These are phyloP conservation scores for Silurus asotus DNA, from an alignment of 2,113 vertebrate species.

Conservation along the genomic window DNA sequence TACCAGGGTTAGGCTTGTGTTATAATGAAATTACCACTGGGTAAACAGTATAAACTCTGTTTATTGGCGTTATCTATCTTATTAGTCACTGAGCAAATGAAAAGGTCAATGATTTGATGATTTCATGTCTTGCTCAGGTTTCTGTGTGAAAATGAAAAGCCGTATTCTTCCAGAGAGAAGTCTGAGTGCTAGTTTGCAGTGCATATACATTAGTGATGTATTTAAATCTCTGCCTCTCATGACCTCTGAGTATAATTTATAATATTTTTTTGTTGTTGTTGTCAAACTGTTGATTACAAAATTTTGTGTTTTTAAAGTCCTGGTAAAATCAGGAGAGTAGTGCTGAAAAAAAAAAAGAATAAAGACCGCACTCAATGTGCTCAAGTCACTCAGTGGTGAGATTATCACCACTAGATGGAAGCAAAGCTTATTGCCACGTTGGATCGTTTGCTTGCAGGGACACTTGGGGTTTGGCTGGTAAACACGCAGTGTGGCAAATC, in stretches of 20 bases:
- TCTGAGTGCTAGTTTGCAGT: background rate
- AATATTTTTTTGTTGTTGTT: background rate
- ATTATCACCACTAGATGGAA: constrained; percentile 46
- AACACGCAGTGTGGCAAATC: constrained; percentile 32
- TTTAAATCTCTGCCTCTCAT: background rate
- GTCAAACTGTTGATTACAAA: background rate
- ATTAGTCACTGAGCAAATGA: too few species aligned
- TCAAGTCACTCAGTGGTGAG: background rate
- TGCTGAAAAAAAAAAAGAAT: background rate
- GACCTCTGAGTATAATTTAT: background rate
- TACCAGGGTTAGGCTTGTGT: background rate
- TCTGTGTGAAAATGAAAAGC: background rate
- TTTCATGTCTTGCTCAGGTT: background rate
- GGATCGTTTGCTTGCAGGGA: constrained; percentile 19
- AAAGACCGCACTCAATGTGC: background rate
- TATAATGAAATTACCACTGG: background rate
- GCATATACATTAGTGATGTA: background rate
- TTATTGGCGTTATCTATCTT: background rate
- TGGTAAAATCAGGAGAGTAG: background rate
- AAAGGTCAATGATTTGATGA: background rate
- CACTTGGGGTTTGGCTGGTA: constrained; percentile 27
- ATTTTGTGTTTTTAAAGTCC: background rate
- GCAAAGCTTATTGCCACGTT: constrained; percentile 12
- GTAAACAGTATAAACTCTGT: background rate
- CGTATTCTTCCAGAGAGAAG: background rate